A percentile compares a stretch with the other conserved stretches of the same genome.
Evolutionary conservation across 1,140 invertebrate genomes (phyloP).

Genomic region (Meteorus sp.): DNA sequence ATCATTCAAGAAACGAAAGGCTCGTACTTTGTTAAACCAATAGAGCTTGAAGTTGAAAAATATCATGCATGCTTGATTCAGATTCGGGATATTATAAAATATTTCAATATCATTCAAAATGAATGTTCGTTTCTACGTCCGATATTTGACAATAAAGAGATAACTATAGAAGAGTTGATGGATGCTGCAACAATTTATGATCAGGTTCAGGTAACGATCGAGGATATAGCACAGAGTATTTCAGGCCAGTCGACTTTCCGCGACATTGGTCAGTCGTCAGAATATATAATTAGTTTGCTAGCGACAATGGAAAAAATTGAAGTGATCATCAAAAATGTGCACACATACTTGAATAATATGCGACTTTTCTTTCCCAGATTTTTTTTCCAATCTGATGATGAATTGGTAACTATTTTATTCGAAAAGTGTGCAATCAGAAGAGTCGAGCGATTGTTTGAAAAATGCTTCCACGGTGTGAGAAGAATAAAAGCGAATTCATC

Average conservation of each 20-base stretch:
- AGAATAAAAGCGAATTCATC: constrained; percentile 51
- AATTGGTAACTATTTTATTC: constrained; percentile 77
- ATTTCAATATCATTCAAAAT: constrained; percentile 63
- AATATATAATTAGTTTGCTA: constrained; percentile 58
- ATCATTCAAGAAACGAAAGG: constrained; percentile 70
- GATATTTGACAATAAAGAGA: constrained; percentile 9
- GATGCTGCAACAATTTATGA: background rate
- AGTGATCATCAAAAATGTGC: constrained; percentile 62
- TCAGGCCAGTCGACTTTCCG: constrained; percentile 62
- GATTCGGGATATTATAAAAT: constrained; percentile 63
- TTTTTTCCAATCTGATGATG: constrained; percentile 88
- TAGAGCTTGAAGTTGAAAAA: constrained; percentile 60
- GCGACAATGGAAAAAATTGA: constrained; percentile 61
- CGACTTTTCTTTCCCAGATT: constrained; percentile 79
- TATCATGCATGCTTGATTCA: constrained; percentile 63
- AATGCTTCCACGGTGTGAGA: constrained; percentile 63
- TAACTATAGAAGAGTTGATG: background rate
- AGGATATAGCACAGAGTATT: constrained; percentile 48
- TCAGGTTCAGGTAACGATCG: constrained; percentile 27
- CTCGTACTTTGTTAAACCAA: constrained; percentile 70
- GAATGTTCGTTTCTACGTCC: constrained; percentile 13
- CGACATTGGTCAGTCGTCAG: constrained; percentile 52
- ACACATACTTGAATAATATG: constrained; percentile 74
- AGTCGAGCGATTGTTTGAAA: constrained; percentile 58
- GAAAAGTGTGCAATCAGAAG: constrained; percentile 40